These are phyloP conservation scores for Monochamus alternatus DNA, from an alignment of 2,888 invertebrate species.

Conservation along the genomic window DNA sequence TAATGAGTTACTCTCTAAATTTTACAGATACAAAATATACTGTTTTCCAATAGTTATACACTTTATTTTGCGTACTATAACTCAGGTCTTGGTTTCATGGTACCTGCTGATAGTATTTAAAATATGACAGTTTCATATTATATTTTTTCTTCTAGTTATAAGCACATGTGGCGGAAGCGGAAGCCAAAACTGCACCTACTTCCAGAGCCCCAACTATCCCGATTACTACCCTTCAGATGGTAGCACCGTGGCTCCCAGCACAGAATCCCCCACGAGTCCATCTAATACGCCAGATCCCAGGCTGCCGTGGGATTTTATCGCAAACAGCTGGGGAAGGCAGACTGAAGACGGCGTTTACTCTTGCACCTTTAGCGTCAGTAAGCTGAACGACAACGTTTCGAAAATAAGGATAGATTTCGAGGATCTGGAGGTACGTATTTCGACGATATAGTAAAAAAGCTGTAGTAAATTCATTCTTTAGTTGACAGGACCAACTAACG, in stretches of 20 bases:
- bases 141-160: slow-evolving; percentile 72
- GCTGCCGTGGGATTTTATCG: slow-evolving; percentile 43
- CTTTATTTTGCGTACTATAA: too few species aligned
- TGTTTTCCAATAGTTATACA: too few species aligned
- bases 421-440: slow-evolving; percentile 77
- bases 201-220: slow-evolving; percentile 82
- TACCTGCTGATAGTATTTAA: too few species aligned
- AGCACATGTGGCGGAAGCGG: slow-evolving; percentile 79
- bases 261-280: slow-evolving; percentile 53
- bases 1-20: too few species aligned
- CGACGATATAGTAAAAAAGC: too few species aligned
- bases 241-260: slow-evolving; percentile 58
- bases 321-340: slow-evolving; percentile 51
- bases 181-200: slow-evolving; percentile 78
- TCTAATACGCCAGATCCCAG: slow-evolving; percentile 63
- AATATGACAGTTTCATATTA: too few species aligned
- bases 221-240: slow-evolving; percentile 67
- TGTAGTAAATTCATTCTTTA: slow-evolving; percentile 61
- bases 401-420: slow-evolving; percentile 82
- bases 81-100: too few species aligned
- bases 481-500: slow-evolving; percentile 80
- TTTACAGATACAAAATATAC: too few species aligned
- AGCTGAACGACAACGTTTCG: slow-evolving; percentile 75
- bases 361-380: slow-evolving; percentile 79
- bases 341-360: slow-evolving; percentile 72